Percentiles rank a stretch among this genome's conserved stretches.
Evolutionary conservation across 2,797 vertebrate genomes (phyloP).

Genomic region (Brachyrhaphis roseni): DNA sequence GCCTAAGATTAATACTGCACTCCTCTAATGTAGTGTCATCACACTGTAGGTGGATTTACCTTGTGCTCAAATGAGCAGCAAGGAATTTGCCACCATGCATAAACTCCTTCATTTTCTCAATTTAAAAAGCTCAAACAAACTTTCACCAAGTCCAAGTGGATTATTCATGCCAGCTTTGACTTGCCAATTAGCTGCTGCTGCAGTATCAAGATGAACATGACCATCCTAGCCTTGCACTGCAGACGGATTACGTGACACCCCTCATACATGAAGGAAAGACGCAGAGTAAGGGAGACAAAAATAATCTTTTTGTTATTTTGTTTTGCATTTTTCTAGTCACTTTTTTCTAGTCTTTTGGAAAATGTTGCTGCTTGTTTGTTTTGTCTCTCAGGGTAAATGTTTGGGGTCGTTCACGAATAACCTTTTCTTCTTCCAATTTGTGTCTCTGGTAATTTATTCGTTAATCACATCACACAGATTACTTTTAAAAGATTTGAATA

Average conservation of each 20-base stretch:
- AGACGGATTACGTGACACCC: conserved; percentile 9
- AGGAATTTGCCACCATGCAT: conserved; percentile 23
- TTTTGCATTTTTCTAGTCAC: neutral
- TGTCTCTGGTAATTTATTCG: neutral
- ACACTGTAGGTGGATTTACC: conserved; percentile 21
- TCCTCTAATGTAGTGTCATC: conserved; percentile 9
- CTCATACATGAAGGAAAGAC: conserved; percentile 4
- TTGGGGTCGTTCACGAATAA: neutral
- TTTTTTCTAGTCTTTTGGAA: neutral
- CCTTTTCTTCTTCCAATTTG: neutral
- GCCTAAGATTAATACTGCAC: conserved; percentile 7
- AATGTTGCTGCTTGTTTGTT: neutral
- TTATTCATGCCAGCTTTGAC: conserved; percentile 50
- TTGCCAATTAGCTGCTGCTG: conserved; percentile 32
- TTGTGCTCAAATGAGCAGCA: conserved; percentile 22
- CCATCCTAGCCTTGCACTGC: conserved; percentile 14
- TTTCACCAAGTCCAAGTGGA: conserved; percentile 30
- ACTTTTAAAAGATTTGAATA: neutral
- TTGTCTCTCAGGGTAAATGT: neutral
- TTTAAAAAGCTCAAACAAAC: conserved; percentile 32
- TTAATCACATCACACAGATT: neutral
- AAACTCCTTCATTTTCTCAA: conserved; percentile 12
- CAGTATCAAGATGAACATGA: conserved; percentile 34
- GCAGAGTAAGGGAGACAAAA: neutral
- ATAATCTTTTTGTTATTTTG: neutral